Conservation (phyloP, 1,140 invertebrate species). For the Harpegnathos saltator region DNA sequence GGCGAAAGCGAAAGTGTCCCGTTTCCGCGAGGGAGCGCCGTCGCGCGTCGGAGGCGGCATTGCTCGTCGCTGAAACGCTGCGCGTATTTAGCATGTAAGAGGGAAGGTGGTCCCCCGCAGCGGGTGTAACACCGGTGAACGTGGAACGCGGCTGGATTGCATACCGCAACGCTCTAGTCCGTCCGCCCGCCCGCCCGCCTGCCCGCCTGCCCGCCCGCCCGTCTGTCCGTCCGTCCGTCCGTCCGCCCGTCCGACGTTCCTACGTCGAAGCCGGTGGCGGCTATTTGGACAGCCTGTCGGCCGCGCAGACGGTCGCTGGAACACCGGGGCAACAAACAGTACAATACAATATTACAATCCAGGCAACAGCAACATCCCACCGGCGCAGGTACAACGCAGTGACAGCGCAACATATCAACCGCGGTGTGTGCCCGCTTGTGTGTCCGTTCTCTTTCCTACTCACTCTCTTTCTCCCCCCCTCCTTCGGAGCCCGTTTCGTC, state of each 20-base stretch:
- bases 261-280: constrained; percentile 78
- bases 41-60: neutral
- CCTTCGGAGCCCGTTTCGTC: too few relatives aligned
- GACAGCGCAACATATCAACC: constrained; percentile 83
- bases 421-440: constrained; percentile 61
- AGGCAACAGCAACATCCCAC: constrained; percentile 76
- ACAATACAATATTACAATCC: constrained; percentile 84
- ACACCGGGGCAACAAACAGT: constrained; percentile 81
- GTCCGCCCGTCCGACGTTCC: constrained; percentile 56
- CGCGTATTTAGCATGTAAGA: constrained; percentile 51
- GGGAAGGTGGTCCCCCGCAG: constrained; percentile 64
- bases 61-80: constrained; percentile 25
- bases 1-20: constrained; percentile 28
- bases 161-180: constrained; percentile 65
- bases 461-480: neutral
- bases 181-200: constrained; percentile 57
- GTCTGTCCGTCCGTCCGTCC: constrained; percentile 63
- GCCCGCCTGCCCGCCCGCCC: constrained; percentile 58
- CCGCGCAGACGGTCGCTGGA: constrained; percentile 75
- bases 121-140: constrained; percentile 79
- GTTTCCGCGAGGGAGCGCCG: constrained; percentile 15
- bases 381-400: constrained; percentile 80
- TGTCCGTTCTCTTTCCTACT: constrained; percentile 57
- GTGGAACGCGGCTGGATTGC: constrained; percentile 76
- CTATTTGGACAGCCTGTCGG: constrained; percentile 84